A percentile compares a stretch with the other conserved stretches of the same genome.
Evolutionary conservation across 2,797 vertebrate species (phyloP).

Genomic region (Sciaenops ocellatus): DNA sequence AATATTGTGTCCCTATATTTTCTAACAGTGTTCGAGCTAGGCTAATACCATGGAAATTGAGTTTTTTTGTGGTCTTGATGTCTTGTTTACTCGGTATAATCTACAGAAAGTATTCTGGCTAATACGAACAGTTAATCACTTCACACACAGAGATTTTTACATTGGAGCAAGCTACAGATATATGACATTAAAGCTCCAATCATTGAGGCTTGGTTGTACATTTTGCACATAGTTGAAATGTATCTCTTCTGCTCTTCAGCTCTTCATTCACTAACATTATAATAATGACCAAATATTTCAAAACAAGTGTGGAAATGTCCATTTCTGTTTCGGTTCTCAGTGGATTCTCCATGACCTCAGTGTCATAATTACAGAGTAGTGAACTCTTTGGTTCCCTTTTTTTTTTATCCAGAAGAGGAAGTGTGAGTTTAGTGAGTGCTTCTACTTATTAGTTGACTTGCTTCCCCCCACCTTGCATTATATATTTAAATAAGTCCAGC

Average conservation of each 20-base stretch:
- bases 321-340: not conserved
- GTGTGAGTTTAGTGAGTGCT: not conserved
- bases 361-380: not conserved
- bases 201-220: not conserved
- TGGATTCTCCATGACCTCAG: slow-evolving; percentile 42
- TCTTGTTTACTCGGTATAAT: not conserved
- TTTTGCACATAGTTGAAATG: not conserved
- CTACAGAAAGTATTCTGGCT: not conserved
- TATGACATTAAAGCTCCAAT: not conserved
- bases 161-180: not conserved
- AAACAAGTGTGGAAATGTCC: not conserved
- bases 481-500: not conserved
- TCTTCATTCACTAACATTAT: not conserved
- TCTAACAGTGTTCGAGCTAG: not conserved
- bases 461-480: too few relatives aligned
- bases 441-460: not conserved
- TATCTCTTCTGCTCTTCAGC: not conserved
- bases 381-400: slow-evolving; percentile 3
- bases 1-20: not conserved
- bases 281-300: not conserved
- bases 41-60: not conserved
- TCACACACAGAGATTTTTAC: not conserved
- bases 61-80: not conserved
- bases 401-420: slow-evolving; percentile 12
- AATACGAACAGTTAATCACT: not conserved